Base-by-base conservation (phyloP, 2,888 invertebrate genomes). In the Polyommatus iphigenia region DNA sequence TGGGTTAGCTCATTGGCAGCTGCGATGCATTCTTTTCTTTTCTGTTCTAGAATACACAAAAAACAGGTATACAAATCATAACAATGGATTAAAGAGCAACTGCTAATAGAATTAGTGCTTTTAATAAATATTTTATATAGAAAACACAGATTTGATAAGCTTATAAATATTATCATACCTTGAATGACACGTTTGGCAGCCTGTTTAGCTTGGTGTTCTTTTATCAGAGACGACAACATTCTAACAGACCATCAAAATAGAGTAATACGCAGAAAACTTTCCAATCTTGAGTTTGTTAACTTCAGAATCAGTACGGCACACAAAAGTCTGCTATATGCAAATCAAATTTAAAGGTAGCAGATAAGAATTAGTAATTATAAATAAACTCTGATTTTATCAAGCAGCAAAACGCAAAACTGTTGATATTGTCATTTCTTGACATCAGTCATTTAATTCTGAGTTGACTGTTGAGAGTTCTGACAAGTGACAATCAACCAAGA, bases 1-100 rank as follows among this genome's bases (percentile, higher is more conserved):
- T 99, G 98, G 0, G 99, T 99, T 81, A 99, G 94, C 85, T 98
- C 97, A 88, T 98, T 98, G 1, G 99, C 98, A 78, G 99, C 97
- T 82, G 96, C 96, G 79, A 99, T 96, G 29, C 99, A 99, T 90
- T 99, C 99, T 88, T 98, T 98, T 78, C 98, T 96, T 90, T 98
- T 97, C 85, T 96, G 96, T 94, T 99, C 99, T 99, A 91, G 79
- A 95, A 94, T 54, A 71, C 13, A 67, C 54, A 72, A 76, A 71
- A 46, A 20, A 24, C n/a, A n/a, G n/a, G n/a, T 20, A 24, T 20
- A 24, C 3, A 20, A 8, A 72, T 4, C 32, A 32, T 2, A 62
- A 24, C 2, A 76, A 36, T n/a, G 77, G 76, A 54, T 59, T 7
- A 20, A n/a, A n/a, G n/a, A 59, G 0, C 13, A 46, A 59, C 10